Evolutionary conservation across 2,888 invertebrate genomes (phyloP).

Genomic region (Eristalis pertinax): DNA sequence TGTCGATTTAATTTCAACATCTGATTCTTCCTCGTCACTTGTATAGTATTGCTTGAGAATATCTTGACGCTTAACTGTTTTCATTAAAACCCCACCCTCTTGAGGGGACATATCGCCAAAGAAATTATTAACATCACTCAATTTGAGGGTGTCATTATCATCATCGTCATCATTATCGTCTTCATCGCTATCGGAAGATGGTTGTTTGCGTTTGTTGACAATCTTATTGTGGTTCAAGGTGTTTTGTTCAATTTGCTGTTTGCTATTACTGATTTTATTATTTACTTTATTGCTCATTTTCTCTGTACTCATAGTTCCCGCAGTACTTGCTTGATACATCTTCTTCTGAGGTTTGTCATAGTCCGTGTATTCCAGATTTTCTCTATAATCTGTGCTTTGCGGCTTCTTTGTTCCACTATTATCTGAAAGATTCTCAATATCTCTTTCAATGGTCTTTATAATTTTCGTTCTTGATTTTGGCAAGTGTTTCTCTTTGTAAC

Average conservation of each 20-base stretch:
- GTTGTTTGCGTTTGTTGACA: slow-evolving; percentile 30
- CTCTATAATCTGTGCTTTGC: slow-evolving; percentile 73
- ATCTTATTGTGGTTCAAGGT: slow-evolving; percentile 26
- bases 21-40: slow-evolving; percentile 85
- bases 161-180: slow-evolving; percentile 78
- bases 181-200: slow-evolving; percentile 70
- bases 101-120: slow-evolving; percentile 76
- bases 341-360: slow-evolving; percentile 53
- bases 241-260: slow-evolving; percentile 30
- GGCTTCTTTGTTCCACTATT: slow-evolving; percentile 76
- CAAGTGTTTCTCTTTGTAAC: slow-evolving; percentile 75
- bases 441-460: slow-evolving; percentile 80
- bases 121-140: slow-evolving; percentile 84
- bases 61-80: slow-evolving; percentile 88
- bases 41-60: slow-evolving; percentile 87
- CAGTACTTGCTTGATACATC: slow-evolving; percentile 15
- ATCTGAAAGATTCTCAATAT: slow-evolving; percentile 79
- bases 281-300: slow-evolving; percentile 80
- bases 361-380: slow-evolving; percentile 10
- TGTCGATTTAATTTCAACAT: slow-evolving; percentile 83
- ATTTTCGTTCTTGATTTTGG: slow-evolving; percentile 80
- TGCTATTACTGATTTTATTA: slow-evolving; percentile 74
- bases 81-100: slow-evolving; percentile 84
- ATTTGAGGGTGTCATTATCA: slow-evolving; percentile 79
- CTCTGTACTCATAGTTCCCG: slow-evolving; percentile 73